phyloP scores from a whole-genome alignment of 2,113 vertebrate species.

The Taxidea taxus region DNA sequence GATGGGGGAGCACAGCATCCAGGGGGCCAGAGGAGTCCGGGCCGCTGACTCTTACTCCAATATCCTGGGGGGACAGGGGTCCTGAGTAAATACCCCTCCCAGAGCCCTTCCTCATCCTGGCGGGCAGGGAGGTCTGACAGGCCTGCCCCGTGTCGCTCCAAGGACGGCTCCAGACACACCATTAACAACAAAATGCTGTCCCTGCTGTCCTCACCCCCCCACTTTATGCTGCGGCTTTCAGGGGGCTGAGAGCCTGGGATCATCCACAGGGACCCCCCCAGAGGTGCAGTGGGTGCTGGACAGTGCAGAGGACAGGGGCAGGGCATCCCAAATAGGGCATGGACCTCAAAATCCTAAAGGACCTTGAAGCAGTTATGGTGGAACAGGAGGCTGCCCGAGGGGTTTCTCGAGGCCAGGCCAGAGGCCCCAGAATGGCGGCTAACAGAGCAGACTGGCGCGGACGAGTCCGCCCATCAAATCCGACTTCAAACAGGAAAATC shows the following conservation, averaged over 20 bases:
- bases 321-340: neutral
- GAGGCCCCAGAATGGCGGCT: neutral
- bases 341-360: neutral
- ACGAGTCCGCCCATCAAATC: neutral
- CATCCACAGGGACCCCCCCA: neutral
- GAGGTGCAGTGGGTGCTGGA: neutral
- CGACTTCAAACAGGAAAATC: neutral
- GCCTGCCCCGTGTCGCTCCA: neutral
- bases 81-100: neutral
- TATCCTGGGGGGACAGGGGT: neutral
- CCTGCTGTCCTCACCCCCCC: neutral
- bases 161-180: neutral
- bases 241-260: neutral
- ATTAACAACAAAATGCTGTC: neutral
- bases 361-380: neutral
- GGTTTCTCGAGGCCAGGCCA: neutral
- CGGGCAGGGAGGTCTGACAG: neutral
- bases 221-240: neutral
- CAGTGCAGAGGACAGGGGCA: neutral
- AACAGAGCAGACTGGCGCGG: neutral
- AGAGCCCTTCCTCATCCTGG: neutral
- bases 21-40: neutral
- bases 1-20: neutral
- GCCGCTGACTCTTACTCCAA: neutral
- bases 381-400: neutral